phyloP scores from a whole-genome alignment of 2,113 vertebrate species.

The Blennius ocellaris region DNA sequence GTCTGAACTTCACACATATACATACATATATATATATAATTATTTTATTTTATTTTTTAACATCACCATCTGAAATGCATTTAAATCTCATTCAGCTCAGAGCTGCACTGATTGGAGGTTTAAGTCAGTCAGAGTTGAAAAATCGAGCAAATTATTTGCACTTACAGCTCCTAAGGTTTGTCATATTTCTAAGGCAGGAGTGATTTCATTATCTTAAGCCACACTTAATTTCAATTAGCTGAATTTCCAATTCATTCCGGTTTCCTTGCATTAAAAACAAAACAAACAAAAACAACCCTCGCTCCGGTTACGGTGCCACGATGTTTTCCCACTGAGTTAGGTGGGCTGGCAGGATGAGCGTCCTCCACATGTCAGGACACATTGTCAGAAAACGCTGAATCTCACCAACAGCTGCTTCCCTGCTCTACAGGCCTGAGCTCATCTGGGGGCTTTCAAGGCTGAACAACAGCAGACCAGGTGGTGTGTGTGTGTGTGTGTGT shows the following conservation, averaged over 20 bases:
- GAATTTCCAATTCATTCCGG: conserved; percentile 15
- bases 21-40: too few relatives aligned
- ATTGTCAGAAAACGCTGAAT: conserved; percentile 59
- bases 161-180: not conserved
- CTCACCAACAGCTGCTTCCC: conserved; percentile 69
- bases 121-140: not conserved
- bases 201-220: not conserved
- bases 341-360: conserved; percentile 28
- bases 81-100: not conserved
- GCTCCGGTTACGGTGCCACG: conserved; percentile 6
- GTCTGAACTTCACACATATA: too few relatives aligned
- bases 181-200: not conserved
- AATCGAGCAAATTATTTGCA: too few relatives aligned
- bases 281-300: not conserved
- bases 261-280: conserved; percentile 25
- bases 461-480: conserved; percentile 64
- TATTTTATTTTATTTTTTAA: too few relatives aligned
- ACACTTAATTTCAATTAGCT: conserved; percentile 27
- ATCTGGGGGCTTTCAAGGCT: conserved; percentile 56
- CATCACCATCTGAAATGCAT: too few relatives aligned
- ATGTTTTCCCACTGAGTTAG: conserved; percentile 14
- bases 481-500: conserved; percentile 25
- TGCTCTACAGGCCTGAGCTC: conserved; percentile 71
- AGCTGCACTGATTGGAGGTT: too few relatives aligned
- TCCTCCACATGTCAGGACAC: conserved; percentile 60